These are phyloP conservation scores for Thera obeliscata DNA, from an alignment of 2,888 invertebrate species.

Conservation along the genomic window DNA sequence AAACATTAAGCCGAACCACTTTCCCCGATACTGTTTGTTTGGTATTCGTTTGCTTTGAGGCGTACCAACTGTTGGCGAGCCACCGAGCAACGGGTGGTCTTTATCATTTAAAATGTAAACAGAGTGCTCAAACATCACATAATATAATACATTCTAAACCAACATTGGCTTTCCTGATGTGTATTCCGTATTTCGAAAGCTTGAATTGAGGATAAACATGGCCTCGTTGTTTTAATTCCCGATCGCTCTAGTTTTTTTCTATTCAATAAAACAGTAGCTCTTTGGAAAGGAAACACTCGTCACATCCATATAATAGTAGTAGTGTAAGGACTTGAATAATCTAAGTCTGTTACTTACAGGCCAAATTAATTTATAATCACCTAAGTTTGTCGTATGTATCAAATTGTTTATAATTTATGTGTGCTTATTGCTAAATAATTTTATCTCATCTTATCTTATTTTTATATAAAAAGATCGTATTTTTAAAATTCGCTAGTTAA, in stretches of 20 bases:
- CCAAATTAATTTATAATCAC: no score
- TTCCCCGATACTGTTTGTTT: constrained; percentile 74
- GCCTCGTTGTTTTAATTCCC: constrained; percentile 30
- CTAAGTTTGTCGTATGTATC: no score
- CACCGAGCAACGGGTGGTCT: constrained; percentile 73
- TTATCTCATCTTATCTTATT: no score
- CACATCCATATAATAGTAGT: no score
- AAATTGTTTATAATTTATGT: no score
- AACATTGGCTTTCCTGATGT: constrained; percentile 57
- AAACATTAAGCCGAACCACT: constrained; percentile 60
- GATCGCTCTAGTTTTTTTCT: constrained; percentile 16
- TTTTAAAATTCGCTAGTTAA: no score
- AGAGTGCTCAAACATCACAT: constrained; percentile 68
- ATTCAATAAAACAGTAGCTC: not conserved
- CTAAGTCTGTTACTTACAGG: no score
- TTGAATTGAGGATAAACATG: constrained; percentile 32
- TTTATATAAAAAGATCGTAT: no score
- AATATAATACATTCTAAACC: constrained; percentile 72
- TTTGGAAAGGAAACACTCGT: not conserved
- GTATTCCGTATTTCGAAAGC: constrained; percentile 40
- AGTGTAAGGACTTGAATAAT: no score
- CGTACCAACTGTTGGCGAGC: constrained; percentile 68
- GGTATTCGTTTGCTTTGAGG: constrained; percentile 74
- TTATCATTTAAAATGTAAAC: constrained; percentile 81
- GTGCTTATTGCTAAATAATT: no score